Conservation (phyloP, 2,888 invertebrate genomes). For the Altica lythri region DNA sequence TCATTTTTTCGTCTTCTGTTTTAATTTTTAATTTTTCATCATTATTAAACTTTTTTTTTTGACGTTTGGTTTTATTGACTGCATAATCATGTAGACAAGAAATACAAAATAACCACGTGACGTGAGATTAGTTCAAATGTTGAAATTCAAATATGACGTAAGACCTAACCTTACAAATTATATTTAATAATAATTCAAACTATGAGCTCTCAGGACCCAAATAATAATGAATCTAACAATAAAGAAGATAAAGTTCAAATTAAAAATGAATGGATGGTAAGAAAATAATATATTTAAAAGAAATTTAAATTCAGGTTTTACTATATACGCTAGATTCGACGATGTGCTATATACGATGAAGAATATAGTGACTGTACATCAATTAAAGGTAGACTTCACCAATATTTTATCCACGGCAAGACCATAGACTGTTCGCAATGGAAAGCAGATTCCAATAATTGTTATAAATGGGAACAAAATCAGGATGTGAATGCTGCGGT, state of each 20-base stretch:
- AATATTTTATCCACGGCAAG: slow-evolving; percentile 82
- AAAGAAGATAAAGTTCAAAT: slow-evolving; percentile 8
- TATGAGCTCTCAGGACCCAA: too few species aligned
- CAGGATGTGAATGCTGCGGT: slow-evolving; percentile 72
- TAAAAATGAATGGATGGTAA: slow-evolving; percentile 51
- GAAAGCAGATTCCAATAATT: slow-evolving; percentile 78
- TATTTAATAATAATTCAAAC: too few species aligned
- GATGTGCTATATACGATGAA: slow-evolving; percentile 78
- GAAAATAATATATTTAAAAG: not conserved
- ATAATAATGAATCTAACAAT: slow-evolving; percentile 9
- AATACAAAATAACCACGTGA: too few species aligned
- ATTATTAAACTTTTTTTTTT: too few species aligned
- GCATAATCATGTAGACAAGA: too few species aligned
- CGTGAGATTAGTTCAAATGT: too few species aligned
- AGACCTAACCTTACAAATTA: too few species aligned
- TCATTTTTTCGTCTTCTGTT: too few species aligned
- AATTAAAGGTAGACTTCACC: slow-evolving; percentile 77
- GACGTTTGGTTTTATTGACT: too few species aligned
- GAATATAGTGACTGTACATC: slow-evolving; percentile 83
- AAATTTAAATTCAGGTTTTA: slow-evolving; percentile 3
- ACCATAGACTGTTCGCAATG: slow-evolving; percentile 76
- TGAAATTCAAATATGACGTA: too few species aligned
- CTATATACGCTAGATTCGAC: slow-evolving; percentile 68
- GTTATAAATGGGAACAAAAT: slow-evolving; percentile 68
- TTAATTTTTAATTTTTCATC: too few species aligned